These are phyloP conservation scores for Listrodromus nycthemerus DNA, from an alignment of 2,888 invertebrate species.

Conservation along the genomic window DNA sequence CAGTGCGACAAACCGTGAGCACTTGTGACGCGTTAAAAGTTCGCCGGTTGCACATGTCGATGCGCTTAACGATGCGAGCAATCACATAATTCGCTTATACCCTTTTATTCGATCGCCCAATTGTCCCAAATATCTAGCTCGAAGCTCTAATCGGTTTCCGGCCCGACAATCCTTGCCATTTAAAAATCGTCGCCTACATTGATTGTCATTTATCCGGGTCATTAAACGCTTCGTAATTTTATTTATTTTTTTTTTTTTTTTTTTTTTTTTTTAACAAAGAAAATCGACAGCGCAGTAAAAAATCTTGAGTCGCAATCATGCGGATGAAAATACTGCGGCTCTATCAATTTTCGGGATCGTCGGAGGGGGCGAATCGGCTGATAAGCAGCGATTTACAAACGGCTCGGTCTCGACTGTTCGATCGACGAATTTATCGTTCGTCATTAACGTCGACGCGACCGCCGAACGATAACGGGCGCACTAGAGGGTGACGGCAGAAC, in stretches of 20 bases:
- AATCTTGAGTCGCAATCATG: neutral
- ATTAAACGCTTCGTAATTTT: no score
- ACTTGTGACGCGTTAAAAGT: neutral
- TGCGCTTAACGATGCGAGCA: neutral
- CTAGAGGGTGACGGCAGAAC: neutral
- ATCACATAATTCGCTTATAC: conserved; percentile 9
- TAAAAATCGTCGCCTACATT: neutral
- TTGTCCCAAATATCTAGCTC: conserved; percentile 1
- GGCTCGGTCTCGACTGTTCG: neutral
- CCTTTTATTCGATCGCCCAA: conserved; percentile 21
- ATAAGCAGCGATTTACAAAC: conserved; percentile 1
- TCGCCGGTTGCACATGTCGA: neutral
- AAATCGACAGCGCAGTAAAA: neutral
- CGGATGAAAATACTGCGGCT: neutral
- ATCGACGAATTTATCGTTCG: conserved; percentile 9
- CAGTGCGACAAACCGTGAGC: neutral
- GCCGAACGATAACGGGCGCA: conserved; percentile 3
- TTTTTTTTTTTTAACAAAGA: neutral
- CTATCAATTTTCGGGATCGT: neutral
- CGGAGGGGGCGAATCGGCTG: neutral
- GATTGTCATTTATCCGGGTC: no score
- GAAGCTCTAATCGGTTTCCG: neutral
- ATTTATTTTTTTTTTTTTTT: no score
- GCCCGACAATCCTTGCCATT: neutral
- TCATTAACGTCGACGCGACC: neutral